Evolutionary conservation across 2,888 invertebrate genomes (phyloP).

Genomic region (Trachelus stipa): DNA sequence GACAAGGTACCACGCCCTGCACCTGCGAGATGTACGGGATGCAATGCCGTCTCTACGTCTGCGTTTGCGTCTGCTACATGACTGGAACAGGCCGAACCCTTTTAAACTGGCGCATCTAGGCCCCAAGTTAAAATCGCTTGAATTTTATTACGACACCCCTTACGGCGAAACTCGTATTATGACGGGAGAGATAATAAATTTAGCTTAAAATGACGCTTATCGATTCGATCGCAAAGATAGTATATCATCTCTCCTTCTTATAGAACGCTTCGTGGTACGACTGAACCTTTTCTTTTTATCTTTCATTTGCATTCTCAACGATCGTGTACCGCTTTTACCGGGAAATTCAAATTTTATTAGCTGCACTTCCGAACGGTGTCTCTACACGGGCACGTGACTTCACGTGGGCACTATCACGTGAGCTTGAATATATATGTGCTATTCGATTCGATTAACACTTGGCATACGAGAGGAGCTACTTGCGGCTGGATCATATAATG

Average conservation of each 20-base stretch:
- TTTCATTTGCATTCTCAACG: not conserved
- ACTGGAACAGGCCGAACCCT: not conserved
- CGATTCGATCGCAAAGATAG: not conserved
- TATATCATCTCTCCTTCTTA: not conserved
- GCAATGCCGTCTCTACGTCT: constrained; percentile 32
- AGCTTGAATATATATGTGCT: not conserved
- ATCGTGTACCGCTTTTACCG: not conserved
- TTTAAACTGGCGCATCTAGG: not conserved
- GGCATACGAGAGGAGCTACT: not conserved
- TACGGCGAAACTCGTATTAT: not conserved
- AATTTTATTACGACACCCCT: not conserved
- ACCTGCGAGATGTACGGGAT: constrained; percentile 64
- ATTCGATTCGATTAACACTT: not conserved
- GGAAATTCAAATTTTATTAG: not conserved
- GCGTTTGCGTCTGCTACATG: not conserved
- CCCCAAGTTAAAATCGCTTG: not conserved
- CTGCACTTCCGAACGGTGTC: not conserved
- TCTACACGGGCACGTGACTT: not conserved
- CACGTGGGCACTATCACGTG: not conserved
- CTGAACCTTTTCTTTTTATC: not conserved
- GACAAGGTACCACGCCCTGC: constrained; percentile 66
- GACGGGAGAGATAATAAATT: not conserved
- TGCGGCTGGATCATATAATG: not conserved
- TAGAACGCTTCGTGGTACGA: not conserved
- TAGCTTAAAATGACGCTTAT: not conserved